phyloP scores from a whole-genome alignment of 1,140 invertebrate species.

The Sycophaga agraensis region DNA sequence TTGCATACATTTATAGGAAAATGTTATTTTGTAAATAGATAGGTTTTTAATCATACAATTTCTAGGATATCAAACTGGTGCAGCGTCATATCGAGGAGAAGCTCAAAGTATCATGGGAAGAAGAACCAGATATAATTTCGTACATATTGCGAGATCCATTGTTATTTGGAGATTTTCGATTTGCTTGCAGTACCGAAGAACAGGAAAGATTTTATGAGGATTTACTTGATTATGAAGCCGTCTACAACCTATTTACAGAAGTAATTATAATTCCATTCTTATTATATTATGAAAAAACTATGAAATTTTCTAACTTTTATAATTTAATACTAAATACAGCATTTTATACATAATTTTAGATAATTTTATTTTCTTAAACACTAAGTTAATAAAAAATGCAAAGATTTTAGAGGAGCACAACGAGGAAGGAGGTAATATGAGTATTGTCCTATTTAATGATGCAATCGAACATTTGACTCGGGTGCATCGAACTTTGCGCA shows the following conservation, averaged over 20 bases:
- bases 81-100: conserved; percentile 55
- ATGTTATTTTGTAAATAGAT: too few species aligned
- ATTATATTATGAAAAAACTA: too few species aligned
- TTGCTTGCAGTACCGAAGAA: conserved; percentile 71
- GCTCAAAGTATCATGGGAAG: conserved; percentile 58
- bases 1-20: too few species aligned
- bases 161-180: conserved; percentile 85
- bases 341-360: too few species aligned
- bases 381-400: too few species aligned
- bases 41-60: too few species aligned
- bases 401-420: conserved; percentile 86
- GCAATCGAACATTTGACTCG: conserved; percentile 85
- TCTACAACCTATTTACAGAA: conserved; percentile 82
- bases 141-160: conserved; percentile 78
- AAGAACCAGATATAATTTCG: conserved; percentile 61
- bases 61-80: conserved; percentile 58
- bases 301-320: too few species aligned
- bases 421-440: conserved; percentile 64
- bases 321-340: background rate
- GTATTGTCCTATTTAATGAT: conserved; percentile 86
- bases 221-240: conserved; percentile 82
- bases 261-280: conserved; percentile 50
- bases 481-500: conserved; percentile 78
- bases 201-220: conserved; percentile 84
- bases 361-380: too few species aligned